Evolutionary conservation across 2,797 vertebrate species (phyloP).

Genomic region (Cetoscarus ocellatus): DNA sequence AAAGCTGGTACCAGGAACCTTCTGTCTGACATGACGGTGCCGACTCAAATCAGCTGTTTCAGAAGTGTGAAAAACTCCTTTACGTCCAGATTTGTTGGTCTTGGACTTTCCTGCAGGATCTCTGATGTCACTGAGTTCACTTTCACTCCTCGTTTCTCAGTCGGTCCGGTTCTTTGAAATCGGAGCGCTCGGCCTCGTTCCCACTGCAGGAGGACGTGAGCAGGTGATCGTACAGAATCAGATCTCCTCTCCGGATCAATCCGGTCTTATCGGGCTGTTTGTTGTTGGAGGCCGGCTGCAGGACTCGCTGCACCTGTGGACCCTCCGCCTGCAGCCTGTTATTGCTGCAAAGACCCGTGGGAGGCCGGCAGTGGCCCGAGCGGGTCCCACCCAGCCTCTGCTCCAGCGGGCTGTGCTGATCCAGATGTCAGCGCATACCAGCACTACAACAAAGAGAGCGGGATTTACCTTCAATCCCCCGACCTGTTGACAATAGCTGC

Average conservation of each 20-base stretch:
- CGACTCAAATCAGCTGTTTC: too few species aligned
- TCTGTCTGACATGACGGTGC: too few species aligned
- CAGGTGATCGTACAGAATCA: constrained; percentile 37
- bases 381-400: constrained; percentile 49
- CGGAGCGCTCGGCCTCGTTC: neutral
- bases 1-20: too few species aligned
- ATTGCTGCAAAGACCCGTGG: constrained; percentile 68
- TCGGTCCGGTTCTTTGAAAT: neutral
- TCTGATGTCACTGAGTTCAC: neutral
- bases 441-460: constrained; percentile 52
- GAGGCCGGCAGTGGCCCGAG: constrained; percentile 46
- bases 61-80: too few species aligned
- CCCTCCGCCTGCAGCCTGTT: constrained; percentile 44
- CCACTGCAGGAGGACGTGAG: neutral
- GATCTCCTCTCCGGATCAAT: constrained; percentile 14
- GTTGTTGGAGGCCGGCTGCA: constrained; percentile 53
- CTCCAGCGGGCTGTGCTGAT: constrained; percentile 45
- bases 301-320: constrained; percentile 57
- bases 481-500: constrained; percentile 74
- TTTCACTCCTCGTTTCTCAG: neutral
- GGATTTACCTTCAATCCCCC: constrained; percentile 65
- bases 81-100: too few species aligned
- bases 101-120: too few species aligned
- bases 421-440: constrained; percentile 75
- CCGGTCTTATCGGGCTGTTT: constrained; percentile 43